Conservation (phyloP, 2,113 vertebrate species). For the Ranitomeya variabilis region DNA sequence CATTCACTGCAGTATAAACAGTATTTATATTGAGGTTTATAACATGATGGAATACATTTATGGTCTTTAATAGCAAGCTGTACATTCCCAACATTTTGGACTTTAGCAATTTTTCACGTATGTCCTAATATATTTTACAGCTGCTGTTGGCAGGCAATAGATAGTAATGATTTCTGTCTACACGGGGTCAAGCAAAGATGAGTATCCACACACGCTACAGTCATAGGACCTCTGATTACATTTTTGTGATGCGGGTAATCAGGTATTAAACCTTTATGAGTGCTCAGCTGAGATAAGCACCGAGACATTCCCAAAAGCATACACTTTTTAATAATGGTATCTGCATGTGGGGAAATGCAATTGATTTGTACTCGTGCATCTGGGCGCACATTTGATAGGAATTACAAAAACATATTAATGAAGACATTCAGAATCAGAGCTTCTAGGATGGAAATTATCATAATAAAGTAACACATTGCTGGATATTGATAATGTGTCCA, state of each 20-base stretch:
- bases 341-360: neutral
- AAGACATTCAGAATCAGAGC: neutral
- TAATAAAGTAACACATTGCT: too few relatives aligned
- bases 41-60: neutral
- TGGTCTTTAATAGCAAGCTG: neutral
- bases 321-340: neutral
- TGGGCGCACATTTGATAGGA: neutral
- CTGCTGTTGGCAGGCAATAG: neutral
- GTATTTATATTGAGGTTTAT: too few relatives aligned
- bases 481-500: neutral
- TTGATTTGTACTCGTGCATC: neutral
- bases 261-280: slow-evolving; percentile 36
- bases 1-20: too few relatives aligned
- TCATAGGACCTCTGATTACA: slow-evolving; percentile 31
- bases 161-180: slow-evolving; percentile 22
- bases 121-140: neutral
- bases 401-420: neutral
- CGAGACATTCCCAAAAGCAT: neutral
- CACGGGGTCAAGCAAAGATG: slow-evolving; percentile 1
- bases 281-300: slow-evolving; percentile 26
- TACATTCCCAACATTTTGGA: neutral
- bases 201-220: neutral
- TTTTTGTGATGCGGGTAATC: slow-evolving; percentile 43
- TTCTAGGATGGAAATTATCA: neutral
- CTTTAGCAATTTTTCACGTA: neutral